Base-by-base conservation (phyloP, 2,113 vertebrate species). In the Cynoglossus semilaevis region DNA sequence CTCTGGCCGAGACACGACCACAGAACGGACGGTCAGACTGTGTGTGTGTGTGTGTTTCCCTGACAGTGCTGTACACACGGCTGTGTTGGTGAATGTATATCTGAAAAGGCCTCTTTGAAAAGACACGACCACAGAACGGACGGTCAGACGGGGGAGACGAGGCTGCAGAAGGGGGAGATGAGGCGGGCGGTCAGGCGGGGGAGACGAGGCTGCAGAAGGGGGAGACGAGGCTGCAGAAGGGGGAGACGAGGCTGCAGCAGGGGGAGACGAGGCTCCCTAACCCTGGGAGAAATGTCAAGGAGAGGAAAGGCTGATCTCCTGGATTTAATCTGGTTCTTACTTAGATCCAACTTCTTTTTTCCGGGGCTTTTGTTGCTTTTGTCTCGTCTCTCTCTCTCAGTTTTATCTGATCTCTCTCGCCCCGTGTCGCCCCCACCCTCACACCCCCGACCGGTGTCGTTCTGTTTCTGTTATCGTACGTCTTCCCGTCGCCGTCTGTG, bases 341-440 rank as follows among this genome's bases (percentile, higher is more conserved):
- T 57, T 64, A 64, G 71, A 78, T 87, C 80, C 77, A 50, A 66
- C 64, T 80, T 70, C 64, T 70, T 62, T 66, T 79, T 76, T 73
- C 76, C 51, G 40, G 0, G 58, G 58, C 61, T 58, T 79, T 77
- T 58, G 70, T 64, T 14, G 54, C 65, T 61, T 72, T 72, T 9
- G 4, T 45, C 71, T 66, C 47, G 15, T 55, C 75, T 53, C 57
- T 17, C 58, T 35, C 67, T 65, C 66, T 72, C 38, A 53, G 18
- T 69, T 80, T 73, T 64, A 70, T 85, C 70, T 74, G 74, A 76
- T 80, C 75, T 66, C 50, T 67, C 44, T 67, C 61, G 54, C 51
- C 74, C 60, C 4, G 5, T 37, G 19, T 46, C 5, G 10, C 67
- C 46, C n/a, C n/a, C n/a, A n/a, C n/a, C n/a, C n/a, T n/a, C n/a